Conservation (phyloP, 1,140 invertebrate genomes). For the Dreissena polymorpha region DNA sequence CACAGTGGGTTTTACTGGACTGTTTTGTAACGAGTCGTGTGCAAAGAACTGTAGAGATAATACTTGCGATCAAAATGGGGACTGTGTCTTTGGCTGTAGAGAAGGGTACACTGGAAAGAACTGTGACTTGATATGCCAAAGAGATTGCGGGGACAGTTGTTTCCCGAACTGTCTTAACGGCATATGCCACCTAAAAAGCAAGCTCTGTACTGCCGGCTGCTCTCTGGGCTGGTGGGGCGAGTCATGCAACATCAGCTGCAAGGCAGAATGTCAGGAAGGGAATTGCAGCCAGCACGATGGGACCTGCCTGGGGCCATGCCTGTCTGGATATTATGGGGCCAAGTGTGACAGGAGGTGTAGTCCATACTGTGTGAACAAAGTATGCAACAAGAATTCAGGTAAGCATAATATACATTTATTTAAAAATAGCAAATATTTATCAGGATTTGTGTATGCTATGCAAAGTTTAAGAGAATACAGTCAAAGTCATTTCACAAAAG, state of each 20-base stretch:
- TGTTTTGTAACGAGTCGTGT: slow-evolving; percentile 31
- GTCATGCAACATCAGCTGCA: slow-evolving; percentile 17
- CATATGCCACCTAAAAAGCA: slow-evolving; percentile 9
- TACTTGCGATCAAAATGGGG: slow-evolving; percentile 21
- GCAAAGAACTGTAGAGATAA: slow-evolving; percentile 25
- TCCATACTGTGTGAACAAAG: slow-evolving; percentile 16
- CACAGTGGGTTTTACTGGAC: slow-evolving; percentile 9
- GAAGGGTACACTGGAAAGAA: slow-evolving; percentile 6
- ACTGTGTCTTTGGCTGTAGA: slow-evolving; percentile 29
- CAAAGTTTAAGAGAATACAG: background rate
- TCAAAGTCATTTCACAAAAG: background rate
- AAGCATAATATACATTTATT: background rate
- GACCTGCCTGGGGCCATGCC: slow-evolving; percentile 6
- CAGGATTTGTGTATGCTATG: background rate
- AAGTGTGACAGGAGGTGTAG: slow-evolving; percentile 31
- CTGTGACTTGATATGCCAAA: slow-evolving; percentile 20
- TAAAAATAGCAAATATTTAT: background rate
- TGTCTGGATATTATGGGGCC: slow-evolving; percentile 18
- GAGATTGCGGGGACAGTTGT: slow-evolving; percentile 13
- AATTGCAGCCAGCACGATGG: slow-evolving; percentile 22
- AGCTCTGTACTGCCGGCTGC: slow-evolving; percentile 22
- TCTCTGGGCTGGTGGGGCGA: slow-evolving; percentile 23
- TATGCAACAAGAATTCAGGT: slow-evolving; percentile 29
- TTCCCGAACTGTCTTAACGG: slow-evolving; percentile 28
- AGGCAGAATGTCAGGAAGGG: slow-evolving; percentile 11